These are phyloP conservation scores for Seira ritae DNA, from an alignment of 2,888 invertebrate species.

Conservation along the genomic window DNA sequence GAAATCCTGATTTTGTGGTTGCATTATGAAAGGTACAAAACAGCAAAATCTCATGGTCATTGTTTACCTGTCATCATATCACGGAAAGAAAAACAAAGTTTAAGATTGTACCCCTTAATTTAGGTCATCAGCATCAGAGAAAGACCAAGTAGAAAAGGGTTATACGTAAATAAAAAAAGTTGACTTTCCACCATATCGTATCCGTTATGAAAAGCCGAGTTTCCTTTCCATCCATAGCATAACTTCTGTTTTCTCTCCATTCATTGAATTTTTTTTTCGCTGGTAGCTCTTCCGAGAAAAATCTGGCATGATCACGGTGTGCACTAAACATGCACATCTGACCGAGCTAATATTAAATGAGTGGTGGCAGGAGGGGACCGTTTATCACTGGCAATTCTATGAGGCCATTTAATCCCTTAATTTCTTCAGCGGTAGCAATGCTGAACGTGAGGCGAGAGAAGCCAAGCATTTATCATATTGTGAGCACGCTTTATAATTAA, in stretches of 20 bases:
- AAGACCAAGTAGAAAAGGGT: background rate
- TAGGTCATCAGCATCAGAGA: constrained; percentile 2
- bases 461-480: background rate
- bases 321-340: background rate
- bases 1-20: background rate
- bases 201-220: background rate
- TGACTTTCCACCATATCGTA: background rate
- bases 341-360: background rate
- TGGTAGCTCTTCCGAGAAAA: background rate
- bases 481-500: background rate
- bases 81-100: background rate
- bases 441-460: background rate
- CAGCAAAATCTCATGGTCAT: background rate
- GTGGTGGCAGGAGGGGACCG: constrained; percentile 1
- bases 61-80: constrained; percentile 13
- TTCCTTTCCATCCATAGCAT: background rate
- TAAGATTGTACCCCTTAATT: background rate
- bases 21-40: background rate
- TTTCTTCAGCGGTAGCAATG: background rate
- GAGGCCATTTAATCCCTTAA: constrained; percentile 31
- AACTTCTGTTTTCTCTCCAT: background rate
- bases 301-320: constrained; percentile 7
- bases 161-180: background rate
- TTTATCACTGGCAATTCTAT: constrained; percentile 25
- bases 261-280: background rate